Evolutionary conservation across 2,888 invertebrate species (phyloP).

Genomic region (Electrophaes corylata): DNA sequence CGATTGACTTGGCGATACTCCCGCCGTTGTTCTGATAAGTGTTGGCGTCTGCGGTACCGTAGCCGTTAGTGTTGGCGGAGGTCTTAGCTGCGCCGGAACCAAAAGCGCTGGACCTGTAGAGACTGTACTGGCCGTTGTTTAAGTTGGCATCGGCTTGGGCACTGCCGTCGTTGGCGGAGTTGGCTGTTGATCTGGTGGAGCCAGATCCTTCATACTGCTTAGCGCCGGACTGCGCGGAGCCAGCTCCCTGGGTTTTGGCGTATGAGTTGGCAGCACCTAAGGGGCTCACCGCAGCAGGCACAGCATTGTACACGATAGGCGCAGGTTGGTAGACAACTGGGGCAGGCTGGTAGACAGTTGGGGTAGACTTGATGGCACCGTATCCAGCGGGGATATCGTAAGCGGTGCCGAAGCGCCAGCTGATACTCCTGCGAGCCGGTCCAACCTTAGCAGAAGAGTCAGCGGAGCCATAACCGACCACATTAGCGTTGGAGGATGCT

Average conservation of each 20-base stretch:
- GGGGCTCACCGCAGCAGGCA: slow-evolving; percentile 11
- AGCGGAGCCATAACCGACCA: slow-evolving; percentile 53
- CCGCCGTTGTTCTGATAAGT: slow-evolving; percentile 18
- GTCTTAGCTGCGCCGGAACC: slow-evolving; percentile 45
- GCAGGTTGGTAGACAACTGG: slow-evolving; percentile 18
- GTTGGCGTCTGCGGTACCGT: slow-evolving; percentile 32
- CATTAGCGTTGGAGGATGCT: slow-evolving; percentile 62
- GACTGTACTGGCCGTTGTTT: slow-evolving; percentile 42
- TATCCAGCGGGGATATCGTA: slow-evolving; percentile 58
- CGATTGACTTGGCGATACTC: slow-evolving; percentile 42
- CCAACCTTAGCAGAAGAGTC: slow-evolving; percentile 52
- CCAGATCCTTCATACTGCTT: slow-evolving; percentile 46
- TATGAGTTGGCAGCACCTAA: slow-evolving; percentile 36
- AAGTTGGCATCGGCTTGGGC: slow-evolving; percentile 43
- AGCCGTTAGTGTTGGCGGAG: slow-evolving; percentile 42
- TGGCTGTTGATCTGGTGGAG: slow-evolving; percentile 24
- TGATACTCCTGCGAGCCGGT: slow-evolving; percentile 52
- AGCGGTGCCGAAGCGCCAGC: slow-evolving; percentile 71
- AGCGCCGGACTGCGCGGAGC: slow-evolving; percentile 38
- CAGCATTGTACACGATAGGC: slow-evolving; percentile 9
- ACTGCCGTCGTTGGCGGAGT: slow-evolving; percentile 39
- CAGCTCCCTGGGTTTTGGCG: slow-evolving; percentile 1
- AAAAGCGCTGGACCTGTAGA: slow-evolving; percentile 45
- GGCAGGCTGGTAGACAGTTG: slow-evolving; percentile 32
- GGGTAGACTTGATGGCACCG: slow-evolving; percentile 24